Percentiles rank a stretch among this genome's conserved stretches.
phyloP scores from a whole-genome alignment of 2,797 vertebrate species.

The Eurystomus glaucurus region DNA sequence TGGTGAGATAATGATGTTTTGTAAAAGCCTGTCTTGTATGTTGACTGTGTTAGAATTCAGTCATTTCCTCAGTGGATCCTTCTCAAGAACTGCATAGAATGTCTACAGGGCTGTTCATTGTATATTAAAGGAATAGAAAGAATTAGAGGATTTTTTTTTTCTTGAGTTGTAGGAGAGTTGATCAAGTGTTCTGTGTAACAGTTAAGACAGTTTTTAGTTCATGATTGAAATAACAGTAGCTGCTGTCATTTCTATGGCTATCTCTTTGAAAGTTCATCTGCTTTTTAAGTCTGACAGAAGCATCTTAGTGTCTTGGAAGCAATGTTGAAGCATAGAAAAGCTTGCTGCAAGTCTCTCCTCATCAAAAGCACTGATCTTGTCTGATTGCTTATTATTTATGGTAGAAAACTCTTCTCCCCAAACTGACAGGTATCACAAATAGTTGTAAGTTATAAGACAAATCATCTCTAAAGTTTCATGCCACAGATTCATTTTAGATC shows the following conservation, averaged over 20 bases:
- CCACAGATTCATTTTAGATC: not conserved
- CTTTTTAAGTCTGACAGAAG: constrained; percentile 24
- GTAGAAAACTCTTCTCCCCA: not conserved
- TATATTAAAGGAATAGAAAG: constrained; percentile 33
- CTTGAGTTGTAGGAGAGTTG: not conserved
- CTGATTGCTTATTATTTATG: constrained; percentile 6
- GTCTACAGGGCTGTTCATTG: not conserved
- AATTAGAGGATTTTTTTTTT: not conserved
- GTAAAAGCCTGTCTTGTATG: not conserved
- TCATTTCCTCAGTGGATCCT: not conserved
- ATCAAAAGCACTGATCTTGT: not conserved
- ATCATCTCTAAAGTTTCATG: not conserved
- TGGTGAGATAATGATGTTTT: constrained; percentile 38
- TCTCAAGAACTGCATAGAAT: constrained; percentile 21
- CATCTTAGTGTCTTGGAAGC: constrained; percentile 34
- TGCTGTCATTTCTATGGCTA: not conserved
- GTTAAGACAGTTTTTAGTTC: not conserved
- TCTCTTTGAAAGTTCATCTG: constrained; percentile 38
- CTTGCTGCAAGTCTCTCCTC: not conserved
- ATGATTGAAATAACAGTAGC: not conserved
- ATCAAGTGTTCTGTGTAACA: not conserved
- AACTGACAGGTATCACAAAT: not conserved
- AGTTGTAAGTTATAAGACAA: not conserved
- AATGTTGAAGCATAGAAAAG: not conserved
- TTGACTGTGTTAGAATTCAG: constrained; percentile 52